Evolutionary conservation across 2,888 invertebrate genomes (phyloP).

Genomic region (Tryphoninae sp.): DNA sequence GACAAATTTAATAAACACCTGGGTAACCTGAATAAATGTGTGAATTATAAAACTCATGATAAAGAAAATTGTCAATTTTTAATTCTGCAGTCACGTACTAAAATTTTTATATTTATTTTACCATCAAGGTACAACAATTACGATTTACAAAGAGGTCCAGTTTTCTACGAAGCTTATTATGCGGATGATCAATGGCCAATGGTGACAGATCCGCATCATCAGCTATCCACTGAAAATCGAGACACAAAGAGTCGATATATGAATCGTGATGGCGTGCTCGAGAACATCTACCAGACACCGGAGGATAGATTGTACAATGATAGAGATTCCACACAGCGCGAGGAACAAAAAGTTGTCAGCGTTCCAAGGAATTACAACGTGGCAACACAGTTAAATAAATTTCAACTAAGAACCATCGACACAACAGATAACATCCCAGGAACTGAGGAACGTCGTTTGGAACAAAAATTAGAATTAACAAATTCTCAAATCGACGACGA

Average conservation of each 20-base stretch:
- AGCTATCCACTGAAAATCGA: constrained; percentile 3
- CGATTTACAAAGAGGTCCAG: constrained; percentile 72
- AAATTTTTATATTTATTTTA: too few species aligned
- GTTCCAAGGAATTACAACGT: not conserved
- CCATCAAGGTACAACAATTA: constrained; percentile 68
- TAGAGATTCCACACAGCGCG: not conserved
- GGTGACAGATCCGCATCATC: constrained; percentile 27
- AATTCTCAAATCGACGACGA: not conserved
- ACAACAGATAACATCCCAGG: not conserved
- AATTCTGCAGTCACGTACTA: not conserved
- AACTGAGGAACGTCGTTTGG: not conserved
- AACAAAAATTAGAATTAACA: not conserved
- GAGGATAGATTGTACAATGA: constrained; percentile 12
- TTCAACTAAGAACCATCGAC: not conserved
- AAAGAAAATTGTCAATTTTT: too few species aligned
- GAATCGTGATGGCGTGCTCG: constrained; percentile 65
- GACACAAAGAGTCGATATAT: constrained; percentile 63
- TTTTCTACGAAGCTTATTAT: constrained; percentile 76
- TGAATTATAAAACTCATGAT: too few species aligned
- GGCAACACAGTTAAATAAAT: not conserved
- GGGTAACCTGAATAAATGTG: too few species aligned
- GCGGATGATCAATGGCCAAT: constrained; percentile 63
- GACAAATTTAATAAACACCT: not conserved
- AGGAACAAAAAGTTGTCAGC: not conserved
- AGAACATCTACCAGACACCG: constrained; percentile 69